These are phyloP conservation scores for Glyphotaelius pellucidus DNA, from an alignment of 2,888 invertebrate genomes.

Conservation along the genomic window DNA sequence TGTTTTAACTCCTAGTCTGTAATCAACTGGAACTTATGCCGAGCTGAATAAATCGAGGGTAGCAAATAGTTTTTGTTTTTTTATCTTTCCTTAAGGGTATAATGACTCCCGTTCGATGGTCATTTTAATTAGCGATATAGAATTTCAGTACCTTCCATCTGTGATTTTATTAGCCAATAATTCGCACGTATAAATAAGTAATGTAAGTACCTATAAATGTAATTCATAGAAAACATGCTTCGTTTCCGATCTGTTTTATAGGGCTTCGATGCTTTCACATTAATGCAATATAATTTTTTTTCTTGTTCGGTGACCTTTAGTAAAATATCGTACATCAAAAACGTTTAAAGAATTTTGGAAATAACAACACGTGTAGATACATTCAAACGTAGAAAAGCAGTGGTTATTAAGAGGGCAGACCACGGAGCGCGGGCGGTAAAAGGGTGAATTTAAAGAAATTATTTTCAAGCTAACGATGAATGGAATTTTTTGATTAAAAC, in stretches of 20 bases:
- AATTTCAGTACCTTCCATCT: neutral
- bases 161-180: no score
- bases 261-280: neutral
- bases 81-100: neutral
- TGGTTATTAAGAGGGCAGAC: no score
- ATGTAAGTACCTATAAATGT: no score
- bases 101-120: neutral
- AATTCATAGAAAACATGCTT: no score
- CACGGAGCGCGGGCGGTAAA: no score
- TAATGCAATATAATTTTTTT: neutral
- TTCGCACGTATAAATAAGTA: no score
- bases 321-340: neutral
- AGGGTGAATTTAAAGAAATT: no score
- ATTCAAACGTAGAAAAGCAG: neutral
- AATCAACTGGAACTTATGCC: neutral
- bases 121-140: neutral
- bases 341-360: neutral
- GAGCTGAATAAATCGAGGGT: neutral
- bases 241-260: neutral
- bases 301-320: neutral
- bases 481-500: no score
- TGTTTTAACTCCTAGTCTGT: neutral
- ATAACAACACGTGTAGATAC: neutral
- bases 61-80: conserved; percentile 3
- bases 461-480: no score